These are phyloP conservation scores for Tangara arthus DNA, from an alignment of 2,797 vertebrate genomes.

Conservation along the genomic window DNA sequence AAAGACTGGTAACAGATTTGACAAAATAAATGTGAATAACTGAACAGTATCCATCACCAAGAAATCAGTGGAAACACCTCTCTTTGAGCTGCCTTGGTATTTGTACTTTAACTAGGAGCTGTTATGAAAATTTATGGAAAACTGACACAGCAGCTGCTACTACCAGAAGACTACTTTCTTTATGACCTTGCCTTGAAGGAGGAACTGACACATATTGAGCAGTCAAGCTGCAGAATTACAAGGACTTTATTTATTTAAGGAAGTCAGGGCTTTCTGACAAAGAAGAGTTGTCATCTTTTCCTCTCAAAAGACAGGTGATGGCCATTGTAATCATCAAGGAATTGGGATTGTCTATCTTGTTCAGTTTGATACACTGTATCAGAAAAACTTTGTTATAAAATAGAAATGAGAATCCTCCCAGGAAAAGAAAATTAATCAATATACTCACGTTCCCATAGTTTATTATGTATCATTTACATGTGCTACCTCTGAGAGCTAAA, in stretches of 20 bases:
- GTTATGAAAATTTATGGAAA: constrained; percentile 42
- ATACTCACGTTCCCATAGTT: neutral
- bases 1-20: neutral
- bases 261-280: neutral
- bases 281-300: neutral
- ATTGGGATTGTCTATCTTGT: neutral
- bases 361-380: neutral
- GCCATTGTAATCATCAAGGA: neutral
- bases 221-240: constrained; percentile 15
- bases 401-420: neutral
- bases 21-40: constrained; percentile 1
- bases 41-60: neutral
- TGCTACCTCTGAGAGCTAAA: neutral
- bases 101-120: neutral
- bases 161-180: constrained; percentile 22
- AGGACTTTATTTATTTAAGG: neutral
- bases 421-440: neutral
- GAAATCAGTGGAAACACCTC: neutral
- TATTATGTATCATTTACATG: neutral
- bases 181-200: constrained; percentile 38
- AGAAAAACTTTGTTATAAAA: neutral
- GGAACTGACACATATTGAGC: constrained; percentile 25
- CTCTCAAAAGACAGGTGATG: neutral
- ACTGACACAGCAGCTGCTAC: constrained; percentile 34
- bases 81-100: neutral